Evolutionary conservation across 2,113 vertebrate genomes (phyloP), one percentile per base, ranked within the genome.

Genomic region (Microtus montanus): DNA sequence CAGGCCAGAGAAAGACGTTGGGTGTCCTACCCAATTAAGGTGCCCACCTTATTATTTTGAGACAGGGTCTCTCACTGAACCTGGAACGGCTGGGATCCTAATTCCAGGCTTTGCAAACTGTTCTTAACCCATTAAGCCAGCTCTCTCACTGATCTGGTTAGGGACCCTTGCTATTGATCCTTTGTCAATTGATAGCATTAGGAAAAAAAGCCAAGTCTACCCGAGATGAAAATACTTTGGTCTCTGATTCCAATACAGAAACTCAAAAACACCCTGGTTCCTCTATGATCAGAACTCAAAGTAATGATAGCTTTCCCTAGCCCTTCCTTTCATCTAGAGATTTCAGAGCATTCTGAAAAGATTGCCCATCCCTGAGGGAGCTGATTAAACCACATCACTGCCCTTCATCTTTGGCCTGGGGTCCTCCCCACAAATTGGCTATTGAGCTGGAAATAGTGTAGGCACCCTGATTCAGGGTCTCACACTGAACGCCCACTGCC

Each of bases 321-420:
- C n/a, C 74, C 68, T 94, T 95, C 87, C 94, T 97, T 97, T 97
- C 87, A 94, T 96, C 89, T 96, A 89, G 64, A 95, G 58, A 96
- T 97, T 96, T 97, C 96, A 95, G 78, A 96, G 90, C 68, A 70
- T 84, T 66, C 92, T 30, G 35, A 54, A 95, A 93, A 94, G 66
- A 90, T 74, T 79, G 52, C 88, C 90, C 38, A 71, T 74, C 92
- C 52, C 75, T 7, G 13, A 68, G 75, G 78, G 70, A 70, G 82
- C 77, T 82, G 80, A 86, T 92, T 80, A 98, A 91, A 87, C 63
- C 73, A 87, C 54, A 94, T 93, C 66, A 79, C 87, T 92, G 75
- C 89, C 61, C 84, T 90, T 90, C 96, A 90, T 94, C 90, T 96
- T 96, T 87, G 22, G 38, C 71, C 38, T 70, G 11, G 44, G 64